phyloP scores from a whole-genome alignment of 2,113 vertebrate species.

The Natator depressus region DNA sequence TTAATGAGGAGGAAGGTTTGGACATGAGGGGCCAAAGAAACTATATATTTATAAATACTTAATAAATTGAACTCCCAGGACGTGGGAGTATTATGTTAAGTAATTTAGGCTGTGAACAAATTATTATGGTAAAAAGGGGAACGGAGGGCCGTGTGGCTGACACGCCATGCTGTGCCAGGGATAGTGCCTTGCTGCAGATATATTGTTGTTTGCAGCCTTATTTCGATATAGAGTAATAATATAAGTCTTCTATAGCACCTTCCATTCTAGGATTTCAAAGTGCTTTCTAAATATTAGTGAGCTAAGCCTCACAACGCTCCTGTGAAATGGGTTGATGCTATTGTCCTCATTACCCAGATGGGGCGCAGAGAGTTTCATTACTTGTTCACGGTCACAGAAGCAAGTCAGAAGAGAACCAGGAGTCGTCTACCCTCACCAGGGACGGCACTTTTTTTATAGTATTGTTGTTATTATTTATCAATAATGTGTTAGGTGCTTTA shows the following conservation, averaged over 20 bases:
- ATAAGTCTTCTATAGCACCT: conserved; percentile 38
- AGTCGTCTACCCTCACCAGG: conserved; percentile 17
- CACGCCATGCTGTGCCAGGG: background rate
- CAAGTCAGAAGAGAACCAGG: background rate
- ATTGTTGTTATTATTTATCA: background rate
- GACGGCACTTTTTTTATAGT: background rate
- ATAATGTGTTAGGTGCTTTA: conserved; percentile 1
- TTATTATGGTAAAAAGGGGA: background rate
- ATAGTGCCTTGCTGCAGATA: background rate
- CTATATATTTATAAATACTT: no score
- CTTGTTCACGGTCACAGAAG: background rate
- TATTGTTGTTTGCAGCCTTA: conserved; percentile 29
- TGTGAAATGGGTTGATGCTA: background rate
- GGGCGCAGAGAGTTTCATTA: background rate
- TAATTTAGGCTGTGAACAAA: background rate
- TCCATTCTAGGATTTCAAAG: background rate
- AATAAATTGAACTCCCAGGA: no score
- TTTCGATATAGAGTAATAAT: conserved; percentile 16
- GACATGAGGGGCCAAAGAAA: no score
- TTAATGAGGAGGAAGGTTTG: no score
- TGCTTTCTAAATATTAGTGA: conserved; percentile 10
- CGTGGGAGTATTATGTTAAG: background rate
- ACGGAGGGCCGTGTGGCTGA: background rate
- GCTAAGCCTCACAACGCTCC: background rate
- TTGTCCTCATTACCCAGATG: accelerated